Base-by-base conservation (phyloP, 2,113 vertebrate genomes). In the Hucho hucho region DNA sequence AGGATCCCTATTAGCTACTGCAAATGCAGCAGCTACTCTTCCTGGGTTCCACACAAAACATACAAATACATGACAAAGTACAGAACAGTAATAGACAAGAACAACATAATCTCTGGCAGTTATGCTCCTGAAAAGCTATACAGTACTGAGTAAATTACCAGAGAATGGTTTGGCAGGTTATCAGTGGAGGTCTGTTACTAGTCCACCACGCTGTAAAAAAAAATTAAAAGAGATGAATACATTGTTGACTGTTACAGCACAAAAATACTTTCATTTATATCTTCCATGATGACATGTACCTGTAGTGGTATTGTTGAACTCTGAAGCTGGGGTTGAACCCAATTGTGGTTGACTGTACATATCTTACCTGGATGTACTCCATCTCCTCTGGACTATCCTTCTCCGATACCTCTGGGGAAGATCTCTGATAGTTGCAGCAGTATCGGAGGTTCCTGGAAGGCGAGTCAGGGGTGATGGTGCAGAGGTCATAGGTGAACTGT, bases 371-470 rank as follows among this genome's bases (percentile, higher is more conserved):
- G 59, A 63, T 63, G 20, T 24, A 63, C 11, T 63, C 59, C 59
- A 63, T 63, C n/a, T 63, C 59, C n/a, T 63, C 59, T 63, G 59
- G 18, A 63, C 59, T 9, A 63, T 63, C 59, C 59, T 63, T n/a
- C 59, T 63, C 1, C 59, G 59, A n/a, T 63, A 63, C 59, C 59
- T 63, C 59, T n/a, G 59, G 22, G 59, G 59, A 9, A 25, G 59
- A 18, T n/a, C 20, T 63, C 59, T 24, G 59, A 22, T n/a, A 22
- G 59, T 22, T 11, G 59, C 59, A 63, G 59, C 59, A 6, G 22
- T 63, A n/a, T 63, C 59, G 1, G 59, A 22, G 22, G 1, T 24
- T 22, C 59, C 59, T 11, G 59, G 59, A 22, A 63, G 59, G 20
- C 22, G 11, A 24, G 4, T 63, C 59, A 63, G 9, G 59, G 59